Percentiles rank a stretch among this genome's conserved stretches.
Conservation (phyloP, 2,797 vertebrate species). For the Acrocephalus scirpaceus region DNA sequence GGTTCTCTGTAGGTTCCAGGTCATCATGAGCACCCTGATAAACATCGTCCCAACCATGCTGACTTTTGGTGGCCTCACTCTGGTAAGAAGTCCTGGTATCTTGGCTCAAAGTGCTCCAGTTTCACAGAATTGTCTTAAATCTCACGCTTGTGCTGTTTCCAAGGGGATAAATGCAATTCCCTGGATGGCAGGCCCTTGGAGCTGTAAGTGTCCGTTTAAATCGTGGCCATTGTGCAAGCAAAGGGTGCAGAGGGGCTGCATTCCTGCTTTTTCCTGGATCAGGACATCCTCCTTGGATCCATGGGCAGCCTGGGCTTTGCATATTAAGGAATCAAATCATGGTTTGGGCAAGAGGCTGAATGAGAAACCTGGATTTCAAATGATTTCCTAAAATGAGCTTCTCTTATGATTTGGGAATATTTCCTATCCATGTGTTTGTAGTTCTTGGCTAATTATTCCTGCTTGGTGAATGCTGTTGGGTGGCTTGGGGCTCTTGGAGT, state of each 20-base stretch:
- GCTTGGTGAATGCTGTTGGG: not conserved
- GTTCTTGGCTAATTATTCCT: not conserved
- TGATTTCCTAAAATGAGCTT: not conserved
- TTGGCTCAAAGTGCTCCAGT: not conserved
- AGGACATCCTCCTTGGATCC: not conserved
- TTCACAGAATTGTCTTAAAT: not conserved
- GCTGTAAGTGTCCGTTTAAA: not conserved
- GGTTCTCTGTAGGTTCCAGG: slow-evolving; percentile 80
- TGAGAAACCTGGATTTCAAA: not conserved
- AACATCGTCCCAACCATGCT: slow-evolving; percentile 91
- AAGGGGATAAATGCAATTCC: slow-evolving; percentile 7
- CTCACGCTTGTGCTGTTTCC: not conserved
- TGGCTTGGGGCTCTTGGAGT: not conserved
- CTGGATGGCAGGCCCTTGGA: not conserved
- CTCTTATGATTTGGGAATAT: not conserved
- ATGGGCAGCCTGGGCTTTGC: not conserved
- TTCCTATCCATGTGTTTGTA: not conserved
- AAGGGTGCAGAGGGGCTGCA: not conserved
- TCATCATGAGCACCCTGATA: slow-evolving; percentile 91
- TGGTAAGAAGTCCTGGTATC: slow-evolving; percentile 78
- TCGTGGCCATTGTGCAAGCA: not conserved
- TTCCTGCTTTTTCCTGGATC: not conserved
- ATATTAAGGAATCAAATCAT: not conserved
- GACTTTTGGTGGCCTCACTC: slow-evolving; percentile 88
- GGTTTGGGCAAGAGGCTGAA: not conserved